These are phyloP conservation scores for Struthidea cinerea DNA, from an alignment of 2,113 vertebrate genomes.

Conservation along the genomic window DNA sequence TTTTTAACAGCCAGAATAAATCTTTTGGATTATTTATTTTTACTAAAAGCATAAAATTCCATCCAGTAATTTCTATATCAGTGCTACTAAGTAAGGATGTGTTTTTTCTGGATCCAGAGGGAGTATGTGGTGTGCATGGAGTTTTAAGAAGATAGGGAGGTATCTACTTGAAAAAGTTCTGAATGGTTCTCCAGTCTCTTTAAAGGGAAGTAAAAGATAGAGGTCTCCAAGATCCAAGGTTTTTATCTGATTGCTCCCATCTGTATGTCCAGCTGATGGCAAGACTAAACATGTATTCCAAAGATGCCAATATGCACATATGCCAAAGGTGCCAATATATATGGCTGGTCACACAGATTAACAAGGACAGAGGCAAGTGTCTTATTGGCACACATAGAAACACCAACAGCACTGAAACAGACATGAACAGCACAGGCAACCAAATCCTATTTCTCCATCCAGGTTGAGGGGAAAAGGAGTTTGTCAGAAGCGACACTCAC, in stretches of 20 bases:
- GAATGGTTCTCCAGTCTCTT: not conserved
- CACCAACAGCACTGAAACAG: not conserved
- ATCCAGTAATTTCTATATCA: not conserved
- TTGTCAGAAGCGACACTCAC: not conserved
- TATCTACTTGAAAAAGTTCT: not conserved
- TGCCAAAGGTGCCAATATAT: not conserved
- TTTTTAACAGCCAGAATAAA: not conserved
- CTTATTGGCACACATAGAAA: not conserved
- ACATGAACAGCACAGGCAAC: not conserved
- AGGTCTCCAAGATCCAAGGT: not conserved
- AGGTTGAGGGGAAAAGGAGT: not conserved
- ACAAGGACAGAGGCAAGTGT: not conserved
- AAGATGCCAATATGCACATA: not conserved
- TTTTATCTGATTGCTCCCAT: not conserved
- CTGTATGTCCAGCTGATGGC: not conserved
- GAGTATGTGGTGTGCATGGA: not conserved
- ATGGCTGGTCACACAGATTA: not conserved
- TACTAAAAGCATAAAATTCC: not conserved
- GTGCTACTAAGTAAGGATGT: not conserved
- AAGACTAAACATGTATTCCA: not conserved
- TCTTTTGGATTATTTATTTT: not conserved
- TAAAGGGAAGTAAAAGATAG: not conserved
- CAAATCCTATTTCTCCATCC: not conserved
- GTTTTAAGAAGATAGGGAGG: not conserved
- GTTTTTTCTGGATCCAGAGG: not conserved